Conservation (phyloP, 2,888 invertebrate genomes). For the Rhogogaster chlorosoma region DNA sequence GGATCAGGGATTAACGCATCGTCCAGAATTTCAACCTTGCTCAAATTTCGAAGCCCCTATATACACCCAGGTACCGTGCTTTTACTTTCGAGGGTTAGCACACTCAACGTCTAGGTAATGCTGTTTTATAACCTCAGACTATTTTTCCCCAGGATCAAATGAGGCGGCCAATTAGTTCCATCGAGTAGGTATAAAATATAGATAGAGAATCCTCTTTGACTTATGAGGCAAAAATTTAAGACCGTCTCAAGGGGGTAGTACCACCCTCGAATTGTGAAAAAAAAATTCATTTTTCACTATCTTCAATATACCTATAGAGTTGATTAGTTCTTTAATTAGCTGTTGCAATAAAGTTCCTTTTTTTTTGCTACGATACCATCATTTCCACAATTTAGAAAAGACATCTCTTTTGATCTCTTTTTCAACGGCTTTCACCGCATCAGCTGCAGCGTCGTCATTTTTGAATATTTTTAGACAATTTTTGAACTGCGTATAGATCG, state of each 20-base stretch:
- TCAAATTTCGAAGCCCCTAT: slow-evolving; percentile 18
- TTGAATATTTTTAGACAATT: too few species aligned
- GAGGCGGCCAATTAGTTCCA: neutral
- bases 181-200: too few species aligned
- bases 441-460: too few species aligned
- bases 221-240: neutral
- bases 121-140: neutral
- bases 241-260: neutral
- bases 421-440: too few species aligned
- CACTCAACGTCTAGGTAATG: neutral
- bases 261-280: neutral
- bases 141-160: neutral
- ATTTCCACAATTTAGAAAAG: too few species aligned
- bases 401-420: too few species aligned
- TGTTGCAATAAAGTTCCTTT: too few species aligned
- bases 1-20: slow-evolving; percentile 4
- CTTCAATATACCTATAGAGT: too few species aligned
- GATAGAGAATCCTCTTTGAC: neutral
- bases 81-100: neutral
- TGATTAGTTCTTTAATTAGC: too few species aligned
- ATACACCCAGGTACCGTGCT: neutral
- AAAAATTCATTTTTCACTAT: neutral
- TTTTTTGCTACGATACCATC: too few species aligned
- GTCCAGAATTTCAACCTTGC: neutral
- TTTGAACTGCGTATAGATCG: too few species aligned